Evolutionary conservation across 2,113 vertebrate species (phyloP), one percentile per base, ranked within the genome.

Genomic region (Labeo catla): DNA sequence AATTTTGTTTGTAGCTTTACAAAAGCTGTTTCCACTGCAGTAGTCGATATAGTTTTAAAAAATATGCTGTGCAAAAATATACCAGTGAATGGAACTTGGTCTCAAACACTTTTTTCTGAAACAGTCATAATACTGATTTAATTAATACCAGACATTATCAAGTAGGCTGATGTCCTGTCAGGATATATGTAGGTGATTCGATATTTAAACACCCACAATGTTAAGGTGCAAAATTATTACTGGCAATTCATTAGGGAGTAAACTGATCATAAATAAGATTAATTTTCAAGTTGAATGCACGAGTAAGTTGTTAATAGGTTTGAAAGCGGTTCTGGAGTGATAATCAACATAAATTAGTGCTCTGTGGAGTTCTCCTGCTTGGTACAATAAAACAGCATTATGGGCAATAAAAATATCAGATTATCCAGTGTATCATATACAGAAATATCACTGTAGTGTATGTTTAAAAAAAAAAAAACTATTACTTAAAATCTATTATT

Each of bases 271-370:
- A 79, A 63, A 80, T 43, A 45, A 45, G 39, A 80, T 80, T 9
- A 0, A 45, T 63, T 61, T 45, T 45, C 77, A 61, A 21, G 77
- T n/a, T 80, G 77, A 61, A 61, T 80, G 77, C 36, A 11, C 13
- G 12, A 54, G 12, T 54, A 80, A 63, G 77, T 63, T 63, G 36
- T 61, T 61, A 63, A 63, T 47, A 16, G 57, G 21, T 80, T 80
- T 13, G 63, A 80, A 63, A n/a, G 54, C 77, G 23, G 23, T 80
- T 80, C 54, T 23, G 19, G 57, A 61, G 11, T 3, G 34, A 80
- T 63, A 80, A 63, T 80, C 39, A 80, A 63, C 77, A 80, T 80
- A 63, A 23, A 80, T 80, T 16, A 61, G 77, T 47, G 77, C 39
- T 43, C 39, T 8, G 77, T 59, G 36, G 36, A 23, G 54, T 54